phyloP scores from a whole-genome alignment of 2,888 invertebrate genomes.

The Drosophila imparisetae region DNA sequence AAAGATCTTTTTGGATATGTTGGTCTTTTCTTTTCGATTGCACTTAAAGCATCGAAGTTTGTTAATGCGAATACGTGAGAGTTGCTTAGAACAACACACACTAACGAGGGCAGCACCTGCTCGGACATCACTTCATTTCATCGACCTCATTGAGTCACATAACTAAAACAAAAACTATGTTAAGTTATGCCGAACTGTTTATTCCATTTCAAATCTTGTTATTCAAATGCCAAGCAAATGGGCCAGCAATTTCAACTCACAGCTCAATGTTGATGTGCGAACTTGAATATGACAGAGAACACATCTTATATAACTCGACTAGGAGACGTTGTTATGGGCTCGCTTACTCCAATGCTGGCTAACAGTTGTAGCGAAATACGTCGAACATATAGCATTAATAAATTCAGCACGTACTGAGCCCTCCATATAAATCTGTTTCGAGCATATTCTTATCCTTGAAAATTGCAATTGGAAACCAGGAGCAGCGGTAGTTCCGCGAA shows the following conservation, averaged over 20 bases:
- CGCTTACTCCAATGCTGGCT: slow-evolving; percentile 7
- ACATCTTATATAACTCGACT: slow-evolving; percentile 65
- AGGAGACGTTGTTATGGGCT: slow-evolving; percentile 44
- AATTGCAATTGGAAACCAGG: slow-evolving; percentile 76
- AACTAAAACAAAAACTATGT: slow-evolving; percentile 19
- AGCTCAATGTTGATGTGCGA: slow-evolving; percentile 16
- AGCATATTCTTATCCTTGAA: slow-evolving; percentile 79
- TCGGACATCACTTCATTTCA: slow-evolving; percentile 1
- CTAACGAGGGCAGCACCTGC: slow-evolving; percentile 25
- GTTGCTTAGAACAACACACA: slow-evolving; percentile 49
- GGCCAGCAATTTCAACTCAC: no score
- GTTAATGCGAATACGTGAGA: slow-evolving; percentile 76
- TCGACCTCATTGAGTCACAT: slow-evolving; percentile 13
- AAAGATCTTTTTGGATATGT: slow-evolving; percentile 16
- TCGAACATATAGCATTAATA: slow-evolving; percentile 63
- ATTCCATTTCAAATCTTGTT: slow-evolving; percentile 50
- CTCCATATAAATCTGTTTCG: slow-evolving; percentile 74
- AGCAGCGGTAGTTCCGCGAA: slow-evolving; percentile 35
- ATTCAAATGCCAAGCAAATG: slow-evolving; percentile 54
- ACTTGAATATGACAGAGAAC: slow-evolving; percentile 59
- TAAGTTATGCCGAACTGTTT: slow-evolving; percentile 25
- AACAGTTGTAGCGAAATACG: slow-evolving; percentile 15
- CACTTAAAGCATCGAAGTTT: slow-evolving; percentile 73
- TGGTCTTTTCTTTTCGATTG: slow-evolving; percentile 67
- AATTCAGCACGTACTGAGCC: slow-evolving; percentile 74